phyloP scores from a whole-genome alignment of 2,113 vertebrate genomes.

The Hippocampus zosterae region DNA sequence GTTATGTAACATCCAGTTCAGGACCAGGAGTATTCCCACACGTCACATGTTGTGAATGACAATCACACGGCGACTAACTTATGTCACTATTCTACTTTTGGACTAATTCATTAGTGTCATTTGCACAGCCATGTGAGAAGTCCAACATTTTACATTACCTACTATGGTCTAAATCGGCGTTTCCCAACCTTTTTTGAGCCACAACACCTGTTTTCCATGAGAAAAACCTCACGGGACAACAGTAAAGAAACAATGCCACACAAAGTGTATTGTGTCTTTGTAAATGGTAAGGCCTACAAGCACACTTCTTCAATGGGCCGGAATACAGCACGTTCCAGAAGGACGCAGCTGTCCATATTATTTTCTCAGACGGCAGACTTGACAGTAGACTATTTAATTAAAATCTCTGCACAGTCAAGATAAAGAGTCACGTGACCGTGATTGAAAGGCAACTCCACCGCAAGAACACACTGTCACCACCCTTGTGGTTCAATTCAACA shows the following conservation, averaged over 20 bases:
- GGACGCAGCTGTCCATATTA: no score
- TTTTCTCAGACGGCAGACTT: no score
- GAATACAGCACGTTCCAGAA: no score
- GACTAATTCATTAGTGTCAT: background rate
- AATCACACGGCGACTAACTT: conserved; percentile 31
- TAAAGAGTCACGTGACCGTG: no score
- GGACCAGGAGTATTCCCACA: conserved; percentile 41
- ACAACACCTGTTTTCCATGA: background rate
- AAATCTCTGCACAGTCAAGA: no score
- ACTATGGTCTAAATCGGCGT: background rate
- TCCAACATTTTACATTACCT: background rate
- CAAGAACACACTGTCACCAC: no score
- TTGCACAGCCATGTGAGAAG: background rate
- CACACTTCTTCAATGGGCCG: no score
- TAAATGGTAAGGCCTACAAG: no score
- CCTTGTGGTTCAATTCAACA: no score
- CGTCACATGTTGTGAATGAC: conserved; percentile 32
- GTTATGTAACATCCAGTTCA: conserved; percentile 50
- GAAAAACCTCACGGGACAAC: background rate
- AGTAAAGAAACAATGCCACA: background rate
- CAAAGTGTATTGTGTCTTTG: no score
- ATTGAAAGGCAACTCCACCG: no score
- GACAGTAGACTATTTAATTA: no score
- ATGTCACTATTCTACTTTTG: conserved; percentile 14
- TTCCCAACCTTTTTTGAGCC: background rate